Conservation (phyloP, 2,888 invertebrate species). For the Tetragonisca angustula region DNA sequence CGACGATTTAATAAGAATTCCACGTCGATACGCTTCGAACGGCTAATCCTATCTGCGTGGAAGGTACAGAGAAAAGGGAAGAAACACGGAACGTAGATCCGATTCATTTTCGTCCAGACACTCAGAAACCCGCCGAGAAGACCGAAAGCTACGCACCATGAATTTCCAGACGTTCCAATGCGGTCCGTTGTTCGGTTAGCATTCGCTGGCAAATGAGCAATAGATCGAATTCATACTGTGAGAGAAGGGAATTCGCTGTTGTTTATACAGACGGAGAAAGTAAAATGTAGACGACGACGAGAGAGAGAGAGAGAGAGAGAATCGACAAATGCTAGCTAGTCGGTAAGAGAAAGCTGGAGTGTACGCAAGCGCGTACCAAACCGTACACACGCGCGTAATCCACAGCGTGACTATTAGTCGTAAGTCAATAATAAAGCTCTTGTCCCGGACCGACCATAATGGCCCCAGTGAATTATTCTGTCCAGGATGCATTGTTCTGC, state of each 20-base stretch:
- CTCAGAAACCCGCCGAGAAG: conserved; percentile 27
- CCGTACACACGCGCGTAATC: conserved; percentile 70
- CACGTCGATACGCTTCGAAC: conserved; percentile 4
- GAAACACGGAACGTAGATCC: not conserved
- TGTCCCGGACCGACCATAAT: conserved; percentile 78
- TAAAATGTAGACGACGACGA: too few relatives aligned
- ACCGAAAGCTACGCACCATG: conserved; percentile 39
- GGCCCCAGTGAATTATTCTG: conserved; percentile 79
- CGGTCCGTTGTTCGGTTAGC: conserved; percentile 72
- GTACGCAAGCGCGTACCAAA: conserved; percentile 52
- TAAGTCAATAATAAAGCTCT: conserved; percentile 83
- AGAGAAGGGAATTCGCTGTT: conserved; percentile 26
- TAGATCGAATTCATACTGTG: conserved; percentile 69
- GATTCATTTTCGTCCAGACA: conserved; percentile 46
- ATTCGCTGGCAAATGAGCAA: conserved; percentile 78
- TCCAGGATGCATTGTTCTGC: conserved; percentile 75
- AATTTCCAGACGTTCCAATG: conserved; percentile 58
- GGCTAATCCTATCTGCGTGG: conserved; percentile 16
- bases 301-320: conserved; percentile 54
- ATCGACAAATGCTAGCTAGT: not conserved
- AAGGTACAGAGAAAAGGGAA: not conserved
- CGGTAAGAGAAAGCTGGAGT: conserved; percentile 5
- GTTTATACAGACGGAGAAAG: conserved; percentile 14
- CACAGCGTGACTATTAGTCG: conserved; percentile 82
- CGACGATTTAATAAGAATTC: conserved; percentile 36